Conservation (phyloP, 2,888 invertebrate genomes). For the Eupeodes luniger region DNA sequence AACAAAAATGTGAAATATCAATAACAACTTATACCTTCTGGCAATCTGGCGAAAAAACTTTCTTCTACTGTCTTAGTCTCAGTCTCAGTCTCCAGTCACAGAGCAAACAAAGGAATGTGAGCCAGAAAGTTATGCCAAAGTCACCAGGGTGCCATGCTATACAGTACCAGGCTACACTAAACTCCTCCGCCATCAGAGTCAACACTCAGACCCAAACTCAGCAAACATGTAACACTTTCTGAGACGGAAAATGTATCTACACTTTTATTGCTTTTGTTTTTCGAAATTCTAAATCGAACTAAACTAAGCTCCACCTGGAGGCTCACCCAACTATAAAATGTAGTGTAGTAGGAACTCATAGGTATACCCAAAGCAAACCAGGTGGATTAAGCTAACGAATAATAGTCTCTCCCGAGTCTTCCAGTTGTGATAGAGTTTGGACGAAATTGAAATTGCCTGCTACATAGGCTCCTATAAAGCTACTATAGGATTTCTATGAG, state of each 20-base stretch:
- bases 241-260: background rate
- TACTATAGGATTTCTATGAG: background rate
- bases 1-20: conserved; percentile 45
- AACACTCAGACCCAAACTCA: conserved; percentile 13
- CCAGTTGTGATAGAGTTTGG: conserved; percentile 63
- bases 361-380: background rate
- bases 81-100: background rate
- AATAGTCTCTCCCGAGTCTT: conserved; percentile 28
- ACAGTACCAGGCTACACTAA: background rate
- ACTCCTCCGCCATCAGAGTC: conserved; percentile 28
- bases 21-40: conserved; percentile 11
- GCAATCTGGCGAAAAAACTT: conserved; percentile 18
- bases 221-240: conserved; percentile 56
- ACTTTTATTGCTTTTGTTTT: conserved; percentile 39
- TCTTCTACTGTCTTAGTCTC: conserved; percentile 11
- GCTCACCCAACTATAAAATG: conserved; percentile 21
- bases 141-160: conserved; percentile 58
- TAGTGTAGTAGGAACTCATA: background rate
- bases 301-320: conserved; percentile 28
- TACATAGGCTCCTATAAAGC: background rate
- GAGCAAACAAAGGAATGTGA: conserved; percentile 52
- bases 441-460: conserved; percentile 65
- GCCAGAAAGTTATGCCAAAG: conserved; percentile 59
- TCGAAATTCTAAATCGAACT: background rate
- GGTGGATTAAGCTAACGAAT: conserved; percentile 55